Evolutionary conservation across 2,113 vertebrate genomes (phyloP).

Genomic region (Sebastes schlegelii): DNA sequence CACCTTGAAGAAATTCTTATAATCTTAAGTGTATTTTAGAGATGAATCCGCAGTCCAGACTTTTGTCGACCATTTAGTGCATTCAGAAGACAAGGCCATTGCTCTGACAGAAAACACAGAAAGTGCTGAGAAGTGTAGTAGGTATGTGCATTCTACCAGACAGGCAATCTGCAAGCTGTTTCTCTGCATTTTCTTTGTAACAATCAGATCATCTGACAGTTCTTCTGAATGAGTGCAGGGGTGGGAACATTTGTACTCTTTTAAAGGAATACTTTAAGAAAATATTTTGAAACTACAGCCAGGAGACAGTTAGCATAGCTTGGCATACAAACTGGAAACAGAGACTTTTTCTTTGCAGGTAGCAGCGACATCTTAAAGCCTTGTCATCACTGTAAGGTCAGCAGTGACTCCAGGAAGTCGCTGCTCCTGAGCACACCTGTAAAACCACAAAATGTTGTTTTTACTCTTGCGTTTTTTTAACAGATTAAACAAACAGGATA

Average conservation of each 20-base stretch:
- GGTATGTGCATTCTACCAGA: neutral
- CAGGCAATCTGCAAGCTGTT: neutral
- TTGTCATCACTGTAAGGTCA: neutral
- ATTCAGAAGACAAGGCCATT: neutral
- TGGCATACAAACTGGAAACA: neutral
- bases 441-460: neutral
- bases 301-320: neutral
- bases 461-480: too few relatives aligned
- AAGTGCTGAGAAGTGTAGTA: neutral
- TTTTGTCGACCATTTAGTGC: neutral
- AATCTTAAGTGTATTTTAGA: too few relatives aligned
- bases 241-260: neutral
- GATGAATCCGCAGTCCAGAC: too few relatives aligned
- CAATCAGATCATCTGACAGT: neutral
- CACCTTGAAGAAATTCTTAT: neutral
- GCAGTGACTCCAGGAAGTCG: neutral
- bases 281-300: neutral
- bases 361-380: neutral
- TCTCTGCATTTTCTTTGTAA: neutral
- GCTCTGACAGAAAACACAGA: neutral
- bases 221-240: neutral
- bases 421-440: neutral
- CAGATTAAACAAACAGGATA: too few relatives aligned
- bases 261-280: neutral
- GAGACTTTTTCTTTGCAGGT: conserved; percentile 3